Evolutionary conservation across 2,888 invertebrate species (phyloP).

Genomic region (Tryphoninae sp.): DNA sequence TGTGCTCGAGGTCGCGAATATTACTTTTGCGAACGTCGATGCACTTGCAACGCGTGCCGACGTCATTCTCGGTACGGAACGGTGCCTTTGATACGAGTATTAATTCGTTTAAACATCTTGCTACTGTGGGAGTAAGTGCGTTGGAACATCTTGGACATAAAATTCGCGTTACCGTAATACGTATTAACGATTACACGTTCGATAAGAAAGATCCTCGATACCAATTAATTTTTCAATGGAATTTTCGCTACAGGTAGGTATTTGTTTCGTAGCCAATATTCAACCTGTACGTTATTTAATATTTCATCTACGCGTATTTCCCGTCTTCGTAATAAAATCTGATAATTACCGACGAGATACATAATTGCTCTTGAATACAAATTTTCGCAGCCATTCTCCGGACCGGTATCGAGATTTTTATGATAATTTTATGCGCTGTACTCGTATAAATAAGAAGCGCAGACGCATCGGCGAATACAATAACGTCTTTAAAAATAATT

Average conservation of each 20-base stretch:
- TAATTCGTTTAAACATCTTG: slow-evolving; percentile 42
- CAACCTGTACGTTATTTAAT: neutral
- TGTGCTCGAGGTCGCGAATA: slow-evolving; percentile 22
- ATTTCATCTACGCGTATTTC: neutral
- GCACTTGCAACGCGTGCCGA: slow-evolving; percentile 7
- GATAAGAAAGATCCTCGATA: too few species aligned
- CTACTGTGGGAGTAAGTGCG: slow-evolving; percentile 9
- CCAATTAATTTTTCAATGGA: too few species aligned
- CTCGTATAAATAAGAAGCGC: slow-evolving; percentile 14
- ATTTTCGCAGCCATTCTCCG: neutral
- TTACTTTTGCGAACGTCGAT: slow-evolving; percentile 24
- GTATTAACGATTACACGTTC: too few species aligned
- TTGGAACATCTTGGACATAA: too few species aligned
- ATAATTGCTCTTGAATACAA: slow-evolving; percentile 8
- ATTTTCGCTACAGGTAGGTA: too few species aligned
- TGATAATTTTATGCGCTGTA: slow-evolving; percentile 25
- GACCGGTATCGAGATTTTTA: neutral
- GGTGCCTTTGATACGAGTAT: slow-evolving; percentile 41
- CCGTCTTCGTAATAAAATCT: slow-evolving; percentile 2
- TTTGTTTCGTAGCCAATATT: neutral
- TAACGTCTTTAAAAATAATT: neutral
- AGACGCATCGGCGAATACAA: slow-evolving; percentile 8
- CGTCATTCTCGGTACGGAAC: slow-evolving; percentile 13
- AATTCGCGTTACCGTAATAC: too few species aligned
- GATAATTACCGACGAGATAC: neutral